Evolutionary conservation across 2,797 vertebrate species (phyloP).

Genomic region (Malacoraja senta): DNA sequence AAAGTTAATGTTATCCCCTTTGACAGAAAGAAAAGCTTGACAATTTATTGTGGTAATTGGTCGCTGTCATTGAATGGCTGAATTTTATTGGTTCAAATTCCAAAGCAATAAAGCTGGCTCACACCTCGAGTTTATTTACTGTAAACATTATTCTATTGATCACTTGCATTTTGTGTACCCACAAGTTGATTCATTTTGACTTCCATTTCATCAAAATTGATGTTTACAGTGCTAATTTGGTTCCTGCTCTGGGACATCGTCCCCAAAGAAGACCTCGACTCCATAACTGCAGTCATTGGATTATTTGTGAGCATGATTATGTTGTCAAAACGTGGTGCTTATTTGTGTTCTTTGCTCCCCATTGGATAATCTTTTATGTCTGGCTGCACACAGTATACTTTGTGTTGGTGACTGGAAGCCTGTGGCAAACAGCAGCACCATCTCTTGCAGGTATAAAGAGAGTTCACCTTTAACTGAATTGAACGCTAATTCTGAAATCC

Average conservation of each 20-base stretch:
- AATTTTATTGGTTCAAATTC: background rate
- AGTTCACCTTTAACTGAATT: background rate
- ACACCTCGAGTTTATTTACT: background rate
- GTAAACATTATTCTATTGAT: slow-evolving; percentile 21
- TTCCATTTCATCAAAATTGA: background rate
- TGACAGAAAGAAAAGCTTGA: background rate
- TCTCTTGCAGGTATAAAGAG: background rate
- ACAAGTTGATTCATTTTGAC: background rate
- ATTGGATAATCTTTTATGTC: background rate
- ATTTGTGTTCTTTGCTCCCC: background rate
- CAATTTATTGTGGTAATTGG: background rate
- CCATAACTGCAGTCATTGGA: background rate
- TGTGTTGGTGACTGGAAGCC: background rate
- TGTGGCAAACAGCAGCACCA: no score
- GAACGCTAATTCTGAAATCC: background rate
- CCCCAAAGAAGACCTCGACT: background rate
- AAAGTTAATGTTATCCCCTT: background rate
- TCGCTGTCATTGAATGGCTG: background rate
- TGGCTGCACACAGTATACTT: background rate
- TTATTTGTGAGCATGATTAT: slow-evolving; percentile 9
- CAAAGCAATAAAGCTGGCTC: background rate
- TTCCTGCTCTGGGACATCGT: background rate
- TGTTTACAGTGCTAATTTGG: background rate
- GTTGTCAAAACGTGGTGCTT: background rate
- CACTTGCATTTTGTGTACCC: background rate